Evolutionary conservation across 37 sponge, comb jelly and placozoan genomes (phyloP).

Genomic region (Crambe crambe): DNA sequence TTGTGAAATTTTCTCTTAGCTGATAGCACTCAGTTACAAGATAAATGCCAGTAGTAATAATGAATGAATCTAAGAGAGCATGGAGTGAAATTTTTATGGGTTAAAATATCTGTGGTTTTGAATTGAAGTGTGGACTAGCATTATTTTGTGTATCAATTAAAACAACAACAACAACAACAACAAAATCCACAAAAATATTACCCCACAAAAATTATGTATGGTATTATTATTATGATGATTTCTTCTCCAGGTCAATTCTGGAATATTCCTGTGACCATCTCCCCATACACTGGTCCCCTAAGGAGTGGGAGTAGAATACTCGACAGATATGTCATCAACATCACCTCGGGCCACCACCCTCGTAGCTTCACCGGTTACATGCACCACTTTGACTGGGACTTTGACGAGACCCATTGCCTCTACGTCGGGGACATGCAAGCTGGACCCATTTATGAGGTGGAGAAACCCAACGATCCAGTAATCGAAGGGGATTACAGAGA

Average conservation of each 20-base stretch:
- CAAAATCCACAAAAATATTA: no score
- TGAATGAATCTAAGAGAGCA: no score
- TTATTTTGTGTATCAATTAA: no score
- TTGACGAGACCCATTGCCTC: constrained; percentile 29
- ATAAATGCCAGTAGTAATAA: no score
- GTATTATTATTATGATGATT: no score
- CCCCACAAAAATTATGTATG: no score
- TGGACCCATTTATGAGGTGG: constrained; percentile 38
- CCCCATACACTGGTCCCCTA: constrained; percentile 14
- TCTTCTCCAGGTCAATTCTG: constrained; percentile 93
- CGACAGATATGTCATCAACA: constrained; percentile 12
- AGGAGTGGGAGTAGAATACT: neutral
- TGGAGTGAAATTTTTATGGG: no score
- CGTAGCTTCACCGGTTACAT: constrained; percentile 45
- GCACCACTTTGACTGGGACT: constrained; percentile 44
- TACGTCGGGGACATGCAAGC: constrained; percentile 57
- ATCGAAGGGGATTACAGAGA: constrained; percentile 57
- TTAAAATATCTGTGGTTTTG: no score
- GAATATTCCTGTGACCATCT: constrained; percentile 63
- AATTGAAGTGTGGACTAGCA: no score
- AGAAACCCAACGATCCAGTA: constrained; percentile 23
- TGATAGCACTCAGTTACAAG: no score
- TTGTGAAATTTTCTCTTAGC: no score
- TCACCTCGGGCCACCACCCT: neutral
- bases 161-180: no score